Evolutionary conservation across 2,888 invertebrate genomes (phyloP).

Genomic region (Gymnocheta viridis): DNA sequence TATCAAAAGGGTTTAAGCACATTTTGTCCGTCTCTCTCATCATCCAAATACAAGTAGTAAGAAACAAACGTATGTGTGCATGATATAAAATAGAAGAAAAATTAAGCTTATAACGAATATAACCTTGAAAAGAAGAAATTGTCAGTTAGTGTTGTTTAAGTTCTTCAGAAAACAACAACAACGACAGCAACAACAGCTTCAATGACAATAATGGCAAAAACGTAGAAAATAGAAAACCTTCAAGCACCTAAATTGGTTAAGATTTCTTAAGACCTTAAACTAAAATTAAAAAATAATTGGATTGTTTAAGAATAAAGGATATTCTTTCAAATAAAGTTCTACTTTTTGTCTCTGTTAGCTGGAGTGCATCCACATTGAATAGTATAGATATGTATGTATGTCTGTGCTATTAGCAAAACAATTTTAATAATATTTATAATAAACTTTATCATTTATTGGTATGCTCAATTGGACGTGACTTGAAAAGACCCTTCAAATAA

Average conservation of each 20-base stretch:
- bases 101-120: slow-evolving; percentile 12
- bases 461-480: no score
- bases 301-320: not conserved
- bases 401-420: no score
- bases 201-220: not conserved
- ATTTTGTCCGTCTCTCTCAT: not conserved
- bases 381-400: no score
- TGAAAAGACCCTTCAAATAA: no score
- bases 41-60: not conserved
- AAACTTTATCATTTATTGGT: no score
- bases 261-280: not conserved
- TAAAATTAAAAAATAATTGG: not conserved
- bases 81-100: slow-evolving; percentile 9
- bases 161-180: slow-evolving; percentile 32
- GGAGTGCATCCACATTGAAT: no score
- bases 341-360: no score
- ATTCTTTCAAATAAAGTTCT: no score
- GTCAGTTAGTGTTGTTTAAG: slow-evolving; percentile 46
- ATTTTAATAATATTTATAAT: no score
- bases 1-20: slow-evolving; percentile 52
- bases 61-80: slow-evolving; percentile 5
- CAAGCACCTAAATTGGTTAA: slow-evolving; percentile 37
- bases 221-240: not conserved
- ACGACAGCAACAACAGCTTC: not conserved
- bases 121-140: slow-evolving; percentile 61